Evolutionary conservation across 2,797 vertebrate genomes (phyloP), one percentile per base, ranked within the genome.

Genomic region (Myotis planiceps): DNA sequence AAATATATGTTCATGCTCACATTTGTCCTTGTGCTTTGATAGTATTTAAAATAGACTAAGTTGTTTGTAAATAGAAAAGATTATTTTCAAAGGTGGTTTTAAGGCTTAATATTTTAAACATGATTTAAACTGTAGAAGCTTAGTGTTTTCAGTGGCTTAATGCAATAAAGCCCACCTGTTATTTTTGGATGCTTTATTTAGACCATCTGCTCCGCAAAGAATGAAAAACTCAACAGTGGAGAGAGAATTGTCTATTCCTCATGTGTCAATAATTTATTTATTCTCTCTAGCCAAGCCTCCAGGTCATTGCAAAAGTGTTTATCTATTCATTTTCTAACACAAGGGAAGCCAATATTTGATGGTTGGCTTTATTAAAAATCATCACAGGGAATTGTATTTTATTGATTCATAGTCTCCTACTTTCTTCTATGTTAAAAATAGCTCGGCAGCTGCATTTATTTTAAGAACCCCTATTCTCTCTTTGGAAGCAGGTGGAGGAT

Each of bases 201-300:
- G 97, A 97, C 98, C 98, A 98, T 97, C 98, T 98, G 98, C 95
- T 98, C 79, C 97, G 97, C 97, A 98, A 97, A 98, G 96, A 97
- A 98, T 92, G 89, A 97, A 97, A 97, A 98, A 80, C 85, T 98
- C 96, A 97, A 87, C 32, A 49, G 95, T 95, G 96, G 84, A 14
- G 98, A 91, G 96, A 98, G 96, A 98, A 98, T 97, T 97, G 97
- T 98, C 97, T 97, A 97, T 92, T 97, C 87, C 94, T 98, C 94
- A 3, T 96, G 96, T 98, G 97, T 97, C 98, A 98, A 96, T 97
- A 97, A 98, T 98, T 98, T 97, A 98, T 98, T 98, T 98, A 97
- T 96, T 96, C 87, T 95, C 78, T 95, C 94, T 90, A 88, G 96
- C 97, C 94, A 97, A 87, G 92, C 94, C 98, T 96, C 96, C 90